Base-by-base conservation (phyloP, 2,113 vertebrate species). In the Corynorhinus townsendii region DNA sequence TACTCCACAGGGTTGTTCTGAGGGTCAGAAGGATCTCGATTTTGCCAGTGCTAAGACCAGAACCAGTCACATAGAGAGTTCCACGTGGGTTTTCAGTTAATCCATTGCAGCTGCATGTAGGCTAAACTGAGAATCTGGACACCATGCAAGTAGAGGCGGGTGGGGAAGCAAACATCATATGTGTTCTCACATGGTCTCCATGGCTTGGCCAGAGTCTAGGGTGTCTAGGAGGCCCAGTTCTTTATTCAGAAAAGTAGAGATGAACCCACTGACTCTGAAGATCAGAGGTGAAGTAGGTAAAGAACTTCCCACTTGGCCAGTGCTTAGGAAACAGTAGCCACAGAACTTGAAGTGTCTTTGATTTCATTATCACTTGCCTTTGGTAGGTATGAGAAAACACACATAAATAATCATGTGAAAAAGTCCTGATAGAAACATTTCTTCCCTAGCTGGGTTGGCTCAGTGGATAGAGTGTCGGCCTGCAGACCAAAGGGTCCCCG, bases 301-400 rank as follows among this genome's bases (percentile, higher is more conserved):
- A 26, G 38, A 33, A 9, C 5, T 2, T 20, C n/a, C 1, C 28
- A 2, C 2, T 49, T 4, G 3, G 38, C 15, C 1, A 1, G 66
- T 14, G 20, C 54, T 43, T 16, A 16, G 54, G 2, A 22, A 30
- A 43, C 28, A 62, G 49, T 5, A 26, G 43, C 26, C 2, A 9
- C 0, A 9, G 28, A 17, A 10, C 17, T 43, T 4, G 4, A 20
- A 49, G 4, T 0, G 0, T 1, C 59, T 22, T 14, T 0, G 4
- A 15, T 16, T 24, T 20, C 72, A 2, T 5, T 6, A 22, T 7
- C 4, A 0, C 24, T 20, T 11, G 33, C 17, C 35, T 5, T 30
- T 2, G 11, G 12, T n/a, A 47, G 45, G 38, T 11, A 3, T n/a
- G 3, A 28, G 17, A 38, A 19, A 28, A 12, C 10, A n/a, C 28